phyloP scores from a whole-genome alignment of 2,113 vertebrate genomes.

The Variabilichromis moorii region DNA sequence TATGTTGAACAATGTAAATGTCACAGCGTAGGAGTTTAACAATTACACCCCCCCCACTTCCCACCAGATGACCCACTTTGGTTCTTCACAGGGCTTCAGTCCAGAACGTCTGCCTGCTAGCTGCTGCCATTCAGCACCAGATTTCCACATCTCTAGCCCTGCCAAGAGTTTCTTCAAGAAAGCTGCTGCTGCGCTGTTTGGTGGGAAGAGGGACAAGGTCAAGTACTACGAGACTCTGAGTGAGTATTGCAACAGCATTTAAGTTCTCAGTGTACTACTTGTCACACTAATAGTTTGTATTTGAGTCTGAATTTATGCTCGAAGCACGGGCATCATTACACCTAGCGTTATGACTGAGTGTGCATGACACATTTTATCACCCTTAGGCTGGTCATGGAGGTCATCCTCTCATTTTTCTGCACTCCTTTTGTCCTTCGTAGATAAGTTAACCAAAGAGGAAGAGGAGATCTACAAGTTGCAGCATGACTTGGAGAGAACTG shows the following conservation, averaged over 20 bases:
- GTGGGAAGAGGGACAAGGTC: constrained; percentile 93
- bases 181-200: constrained; percentile 94
- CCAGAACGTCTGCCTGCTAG: constrained; percentile 87
- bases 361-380: neutral
- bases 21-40: neutral
- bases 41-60: neutral
- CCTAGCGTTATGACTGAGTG: neutral
- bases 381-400: neutral
- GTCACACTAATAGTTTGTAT: neutral
- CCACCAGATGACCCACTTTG: constrained; percentile 25
- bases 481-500: constrained; percentile 85
- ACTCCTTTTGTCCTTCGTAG: constrained; percentile 53
- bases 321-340: neutral
- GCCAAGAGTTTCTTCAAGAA: constrained; percentile 98
- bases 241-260: constrained; percentile 69
- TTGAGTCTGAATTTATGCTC: neutral
- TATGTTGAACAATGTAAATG: neutral
- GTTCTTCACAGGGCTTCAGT: constrained; percentile 83
- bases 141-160: constrained; percentile 95
- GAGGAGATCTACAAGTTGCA: constrained; percentile 96
- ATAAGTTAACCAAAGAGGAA: constrained; percentile 88
- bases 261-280: neutral
- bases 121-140: constrained; percentile 91
- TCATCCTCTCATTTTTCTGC: neutral
- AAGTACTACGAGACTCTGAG: constrained; percentile 92